Percentiles rank a stretch among this genome's conserved stretches.
Evolutionary conservation across 1,140 invertebrate genomes (phyloP).

Genomic region (Penaeus japonicus): DNA sequence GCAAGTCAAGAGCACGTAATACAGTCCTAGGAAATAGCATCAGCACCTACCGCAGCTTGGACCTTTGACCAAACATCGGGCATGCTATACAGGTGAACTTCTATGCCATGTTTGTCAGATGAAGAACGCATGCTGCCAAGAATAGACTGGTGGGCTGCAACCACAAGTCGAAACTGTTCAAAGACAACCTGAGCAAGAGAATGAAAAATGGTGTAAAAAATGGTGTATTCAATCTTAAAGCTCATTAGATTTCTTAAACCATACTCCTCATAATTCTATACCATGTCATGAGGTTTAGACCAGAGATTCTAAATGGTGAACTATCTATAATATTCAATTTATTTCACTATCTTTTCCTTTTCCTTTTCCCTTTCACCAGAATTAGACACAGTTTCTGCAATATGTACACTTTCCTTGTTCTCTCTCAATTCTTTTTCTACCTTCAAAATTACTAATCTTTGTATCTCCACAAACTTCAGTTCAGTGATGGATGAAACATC

Average conservation of each 20-base stretch:
- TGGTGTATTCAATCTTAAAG: background rate
- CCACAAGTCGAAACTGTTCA: slow-evolving; percentile 77
- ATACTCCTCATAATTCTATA: too few species aligned
- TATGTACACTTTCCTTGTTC: too few species aligned
- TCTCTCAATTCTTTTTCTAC: too few species aligned
- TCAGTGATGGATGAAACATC: background rate
- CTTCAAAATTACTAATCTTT: too few species aligned
- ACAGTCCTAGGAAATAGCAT: background rate
- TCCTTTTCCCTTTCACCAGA: too few species aligned
- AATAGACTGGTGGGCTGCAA: slow-evolving; percentile 73
- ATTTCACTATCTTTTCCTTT: too few species aligned
- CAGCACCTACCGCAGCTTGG: slow-evolving; percentile 75
- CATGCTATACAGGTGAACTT: slow-evolving; percentile 72
- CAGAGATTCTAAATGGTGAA: too few species aligned
- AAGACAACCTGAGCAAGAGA: slow-evolving; percentile 71
- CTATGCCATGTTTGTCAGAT: slow-evolving; percentile 58
- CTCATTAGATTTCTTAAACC: background rate
- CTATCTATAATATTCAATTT: too few species aligned
- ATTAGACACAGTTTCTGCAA: too few species aligned
- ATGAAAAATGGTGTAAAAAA: slow-evolving; percentile 42
- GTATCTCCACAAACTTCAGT: background rate
- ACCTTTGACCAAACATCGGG: slow-evolving; percentile 88
- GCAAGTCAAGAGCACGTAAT: background rate
- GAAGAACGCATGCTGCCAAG: slow-evolving; percentile 72
- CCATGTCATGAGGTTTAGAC: too few species aligned